Conservation (phyloP, 2,113 vertebrate species). For the Aptenodytes patagonicus region DNA sequence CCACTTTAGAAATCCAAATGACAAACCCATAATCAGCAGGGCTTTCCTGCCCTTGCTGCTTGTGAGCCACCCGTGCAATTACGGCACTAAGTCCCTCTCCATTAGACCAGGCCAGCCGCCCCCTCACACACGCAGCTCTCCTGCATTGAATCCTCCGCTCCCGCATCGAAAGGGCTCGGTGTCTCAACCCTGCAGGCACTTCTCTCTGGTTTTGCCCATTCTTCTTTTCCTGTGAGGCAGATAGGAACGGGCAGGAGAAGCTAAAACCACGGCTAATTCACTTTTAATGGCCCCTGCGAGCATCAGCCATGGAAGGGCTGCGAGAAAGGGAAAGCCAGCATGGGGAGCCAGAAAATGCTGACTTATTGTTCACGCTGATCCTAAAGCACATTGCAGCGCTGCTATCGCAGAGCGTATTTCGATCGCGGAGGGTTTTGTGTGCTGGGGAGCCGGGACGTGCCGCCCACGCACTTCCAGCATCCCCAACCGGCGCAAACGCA, state of each 20-base stretch:
- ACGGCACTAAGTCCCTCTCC: background rate
- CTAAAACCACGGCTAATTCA: background rate
- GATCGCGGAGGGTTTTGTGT: background rate
- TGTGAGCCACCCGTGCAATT: background rate
- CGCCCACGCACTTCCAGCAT: background rate
- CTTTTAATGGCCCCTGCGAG: background rate
- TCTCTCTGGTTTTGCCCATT: background rate
- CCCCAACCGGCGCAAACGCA: rapidly evolving
- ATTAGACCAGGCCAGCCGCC: background rate
- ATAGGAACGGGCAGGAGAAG: background rate
- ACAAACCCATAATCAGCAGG: background rate
- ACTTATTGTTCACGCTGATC: background rate
- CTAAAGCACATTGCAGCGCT: background rate
- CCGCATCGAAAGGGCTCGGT: background rate
- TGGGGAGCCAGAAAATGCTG: background rate
- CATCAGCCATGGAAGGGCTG: background rate
- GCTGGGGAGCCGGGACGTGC: rapidly evolving
- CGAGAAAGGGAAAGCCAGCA: background rate
- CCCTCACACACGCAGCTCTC: background rate
- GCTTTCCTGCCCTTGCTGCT: background rate
- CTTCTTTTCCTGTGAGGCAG: background rate
- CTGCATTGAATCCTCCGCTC: background rate
- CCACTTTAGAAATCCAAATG: background rate
- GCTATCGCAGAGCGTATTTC: background rate
- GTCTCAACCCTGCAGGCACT: background rate